Conservation (phyloP, 2,888 invertebrate genomes). For the Hipparchia sbordonii region DNA sequence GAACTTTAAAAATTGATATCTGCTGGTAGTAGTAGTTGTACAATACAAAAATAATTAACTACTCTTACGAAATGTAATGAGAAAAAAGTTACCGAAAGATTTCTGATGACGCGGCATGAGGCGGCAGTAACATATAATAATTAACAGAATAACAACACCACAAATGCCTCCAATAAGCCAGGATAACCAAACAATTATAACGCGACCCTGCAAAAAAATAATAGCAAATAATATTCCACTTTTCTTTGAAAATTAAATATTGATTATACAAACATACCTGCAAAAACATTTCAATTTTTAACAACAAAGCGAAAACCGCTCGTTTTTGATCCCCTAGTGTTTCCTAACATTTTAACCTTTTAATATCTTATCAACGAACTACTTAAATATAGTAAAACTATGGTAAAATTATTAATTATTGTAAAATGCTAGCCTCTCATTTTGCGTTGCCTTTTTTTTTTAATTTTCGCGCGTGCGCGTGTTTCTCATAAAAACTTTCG, state of each 20-base stretch:
- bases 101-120: conserved; percentile 87
- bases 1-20: not conserved
- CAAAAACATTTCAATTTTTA: conserved; percentile 78
- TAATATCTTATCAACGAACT: conserved; percentile 49
- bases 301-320: conserved; percentile 65
- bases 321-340: conserved; percentile 60
- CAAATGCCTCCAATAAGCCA: conserved; percentile 84
- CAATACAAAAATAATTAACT: not conserved
- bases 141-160: conserved; percentile 84
- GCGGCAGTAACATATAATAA: conserved; percentile 86
- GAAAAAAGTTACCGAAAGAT: conserved; percentile 82
- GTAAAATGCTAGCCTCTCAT: conserved; percentile 45
- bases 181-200: conserved; percentile 81
- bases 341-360: conserved; percentile 65
- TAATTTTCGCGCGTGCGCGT: conserved; percentile 51
- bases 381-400: conserved; percentile 56
- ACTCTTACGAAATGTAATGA: not conserved
- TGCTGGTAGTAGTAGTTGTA: not conserved
- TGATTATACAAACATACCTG: conserved; percentile 63
- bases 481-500: conserved; percentile 6
- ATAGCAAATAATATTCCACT: conserved; percentile 31
- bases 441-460: conserved; percentile 47
- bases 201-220: conserved; percentile 70
- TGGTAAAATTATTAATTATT: conserved; percentile 42
- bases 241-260: conserved; percentile 43